Conservation (phyloP, 2,888 invertebrate species). For the Neocrepidodera transversa region DNA sequence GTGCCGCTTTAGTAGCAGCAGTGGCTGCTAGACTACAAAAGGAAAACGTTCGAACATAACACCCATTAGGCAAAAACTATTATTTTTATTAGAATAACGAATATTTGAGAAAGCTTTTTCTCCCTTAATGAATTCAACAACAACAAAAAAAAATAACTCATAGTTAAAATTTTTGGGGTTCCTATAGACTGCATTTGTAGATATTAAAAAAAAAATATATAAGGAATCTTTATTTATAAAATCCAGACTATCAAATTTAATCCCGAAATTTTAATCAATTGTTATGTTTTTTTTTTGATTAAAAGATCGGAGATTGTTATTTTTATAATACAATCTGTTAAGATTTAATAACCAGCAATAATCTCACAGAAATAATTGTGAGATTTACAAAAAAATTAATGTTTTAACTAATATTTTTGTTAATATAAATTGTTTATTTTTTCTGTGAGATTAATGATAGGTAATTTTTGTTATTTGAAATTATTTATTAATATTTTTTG, state of each 20-base stretch:
- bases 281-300: background rate
- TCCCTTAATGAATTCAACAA: constrained; percentile 8
- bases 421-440: background rate
- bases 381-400: background rate
- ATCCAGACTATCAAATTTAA: constrained; percentile 11
- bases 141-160: constrained; percentile 17
- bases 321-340: constrained; percentile 3
- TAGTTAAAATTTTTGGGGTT: constrained; percentile 21
- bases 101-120: background rate
- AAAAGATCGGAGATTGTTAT: background rate
- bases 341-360: background rate
- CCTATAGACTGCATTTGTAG: constrained; percentile 31
- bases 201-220: constrained; percentile 19
- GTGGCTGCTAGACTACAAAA: constrained; percentile 67
- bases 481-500: constrained; percentile 12
- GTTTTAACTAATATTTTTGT: background rate
- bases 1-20: constrained; percentile 95
- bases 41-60: constrained; percentile 24
- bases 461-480: background rate
- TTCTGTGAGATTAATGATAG: background rate
- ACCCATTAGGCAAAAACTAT: background rate
- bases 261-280: constrained; percentile 12
- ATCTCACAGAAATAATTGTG: background rate
- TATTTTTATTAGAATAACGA: constrained; percentile 16
- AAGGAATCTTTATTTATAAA: constrained; percentile 12